Conservation (phyloP, 2,888 invertebrate genomes). For the Caradrina clavipalpis region DNA sequence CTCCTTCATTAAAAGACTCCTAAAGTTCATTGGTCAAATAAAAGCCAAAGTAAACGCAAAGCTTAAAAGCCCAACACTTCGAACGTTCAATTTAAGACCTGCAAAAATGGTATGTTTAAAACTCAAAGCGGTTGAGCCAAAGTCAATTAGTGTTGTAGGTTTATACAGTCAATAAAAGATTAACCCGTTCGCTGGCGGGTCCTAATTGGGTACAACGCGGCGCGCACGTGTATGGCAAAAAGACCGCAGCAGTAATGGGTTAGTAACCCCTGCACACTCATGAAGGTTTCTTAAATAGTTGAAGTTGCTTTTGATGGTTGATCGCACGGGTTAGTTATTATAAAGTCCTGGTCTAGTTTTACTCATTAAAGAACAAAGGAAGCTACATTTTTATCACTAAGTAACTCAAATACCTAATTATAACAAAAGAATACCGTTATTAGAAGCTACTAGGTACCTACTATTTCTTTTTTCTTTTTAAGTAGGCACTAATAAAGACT, state of each 20-base stretch:
- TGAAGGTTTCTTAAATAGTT: constrained; percentile 30
- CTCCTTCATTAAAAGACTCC: neutral
- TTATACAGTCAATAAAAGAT: constrained; percentile 75
- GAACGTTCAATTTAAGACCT: constrained; percentile 55
- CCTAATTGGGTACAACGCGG: constrained; percentile 70
- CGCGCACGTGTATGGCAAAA: constrained; percentile 57
- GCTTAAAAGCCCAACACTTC: constrained; percentile 38
- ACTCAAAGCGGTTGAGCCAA: constrained; percentile 62
- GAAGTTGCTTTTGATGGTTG: constrained; percentile 11
- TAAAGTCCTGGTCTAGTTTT: neutral
- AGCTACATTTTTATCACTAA: too few species aligned
- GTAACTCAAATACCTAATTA: neutral
- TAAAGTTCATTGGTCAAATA: neutral
- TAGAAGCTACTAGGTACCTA: neutral
- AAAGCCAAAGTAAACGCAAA: neutral
- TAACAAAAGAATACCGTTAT: neutral
- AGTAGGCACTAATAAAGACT: neutral
- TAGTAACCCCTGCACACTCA: constrained; percentile 4
- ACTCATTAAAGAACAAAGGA: too few species aligned
- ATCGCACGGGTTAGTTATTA: neutral
- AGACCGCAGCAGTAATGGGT: constrained; percentile 47
- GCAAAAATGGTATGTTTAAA: constrained; percentile 63
- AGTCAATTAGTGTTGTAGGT: constrained; percentile 66
- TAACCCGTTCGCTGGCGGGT: constrained; percentile 64
- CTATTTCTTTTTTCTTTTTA: neutral